Percentiles rank a stretch among this genome's conserved stretches.
phyloP scores from a whole-genome alignment of 2,113 vertebrate species.

The Protomyctophum bolini region DNA sequence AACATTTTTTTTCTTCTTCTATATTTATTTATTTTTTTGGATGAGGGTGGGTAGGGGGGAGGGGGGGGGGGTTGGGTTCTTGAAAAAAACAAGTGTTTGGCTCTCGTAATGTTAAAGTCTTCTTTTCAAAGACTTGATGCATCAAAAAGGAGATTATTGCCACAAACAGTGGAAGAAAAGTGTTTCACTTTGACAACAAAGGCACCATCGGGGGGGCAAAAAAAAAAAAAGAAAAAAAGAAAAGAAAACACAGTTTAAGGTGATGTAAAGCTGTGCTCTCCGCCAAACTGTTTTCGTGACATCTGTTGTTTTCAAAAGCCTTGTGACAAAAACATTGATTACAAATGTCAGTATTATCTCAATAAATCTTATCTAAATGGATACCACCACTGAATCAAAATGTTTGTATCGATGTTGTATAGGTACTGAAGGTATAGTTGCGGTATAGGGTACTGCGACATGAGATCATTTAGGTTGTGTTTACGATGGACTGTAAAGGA shows the following conservation, averaged over 20 bases:
- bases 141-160: constrained; percentile 28
- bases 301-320: constrained; percentile 78
- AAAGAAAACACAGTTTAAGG: constrained; percentile 39
- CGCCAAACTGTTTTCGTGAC: constrained; percentile 71
- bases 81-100: constrained; percentile 61
- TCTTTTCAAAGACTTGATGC: constrained; percentile 63
- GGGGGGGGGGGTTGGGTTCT: constrained; percentile 2
- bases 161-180: constrained; percentile 44
- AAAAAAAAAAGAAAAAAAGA: constrained; percentile 35
- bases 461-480: constrained; percentile 43
- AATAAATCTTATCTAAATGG: constrained; percentile 82
- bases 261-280: constrained; percentile 64
- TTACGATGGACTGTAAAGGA: constrained; percentile 36
- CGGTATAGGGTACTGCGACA: not conserved
- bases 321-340: constrained; percentile 73
- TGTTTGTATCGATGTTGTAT: not conserved
- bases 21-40: too few relatives aligned
- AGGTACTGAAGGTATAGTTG: too few relatives aligned
- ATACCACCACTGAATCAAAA: constrained; percentile 46
- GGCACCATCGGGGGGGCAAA: constrained; percentile 45
- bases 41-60: too few relatives aligned
- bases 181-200: constrained; percentile 56
- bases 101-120: constrained; percentile 60
- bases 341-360: constrained; percentile 83
- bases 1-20: constrained; percentile 26